Conservation (phyloP, 2,888 invertebrate species). For the Drosophila anceps region DNA sequence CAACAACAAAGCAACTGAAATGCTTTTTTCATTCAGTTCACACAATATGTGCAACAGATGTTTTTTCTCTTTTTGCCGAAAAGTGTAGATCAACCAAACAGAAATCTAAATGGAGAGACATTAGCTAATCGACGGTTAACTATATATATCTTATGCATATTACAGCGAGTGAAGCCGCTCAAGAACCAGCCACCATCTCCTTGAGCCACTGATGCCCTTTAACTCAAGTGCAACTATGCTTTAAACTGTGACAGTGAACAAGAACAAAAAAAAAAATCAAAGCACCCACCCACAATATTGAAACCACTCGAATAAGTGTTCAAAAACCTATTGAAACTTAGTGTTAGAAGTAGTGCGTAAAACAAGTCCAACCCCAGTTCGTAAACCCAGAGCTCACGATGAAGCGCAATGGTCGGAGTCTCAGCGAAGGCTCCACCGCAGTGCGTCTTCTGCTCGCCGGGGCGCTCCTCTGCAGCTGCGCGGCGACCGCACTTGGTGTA, state of each 20-base stretch:
- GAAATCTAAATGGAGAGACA: conserved; percentile 4
- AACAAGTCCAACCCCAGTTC: conserved; percentile 20
- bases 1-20: conserved; percentile 17
- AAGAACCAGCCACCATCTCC: conserved; percentile 45
- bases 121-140: conserved; percentile 38
- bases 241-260: conserved; percentile 50
- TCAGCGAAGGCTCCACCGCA: conserved; percentile 64
- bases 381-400: conserved; percentile 55
- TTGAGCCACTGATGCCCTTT: conserved; percentile 27
- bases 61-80: conserved; percentile 26
- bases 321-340: conserved; percentile 10
- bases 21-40: conserved; percentile 19
- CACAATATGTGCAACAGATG: conserved; percentile 73
- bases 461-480: conserved; percentile 58
- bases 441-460: conserved; percentile 61
- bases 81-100: background rate
- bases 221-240: conserved; percentile 60
- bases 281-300: conserved; percentile 26
- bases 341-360: conserved; percentile 30
- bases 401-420: conserved; percentile 83
- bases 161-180: conserved; percentile 72
- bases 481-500: conserved; percentile 40
- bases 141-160: conserved; percentile 25
- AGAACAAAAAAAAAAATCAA: conserved; percentile 9
- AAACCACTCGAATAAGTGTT: conserved; percentile 32